Evolutionary conservation across 2,888 invertebrate species (phyloP).

Genomic region (Leptopilina myrica): DNA sequence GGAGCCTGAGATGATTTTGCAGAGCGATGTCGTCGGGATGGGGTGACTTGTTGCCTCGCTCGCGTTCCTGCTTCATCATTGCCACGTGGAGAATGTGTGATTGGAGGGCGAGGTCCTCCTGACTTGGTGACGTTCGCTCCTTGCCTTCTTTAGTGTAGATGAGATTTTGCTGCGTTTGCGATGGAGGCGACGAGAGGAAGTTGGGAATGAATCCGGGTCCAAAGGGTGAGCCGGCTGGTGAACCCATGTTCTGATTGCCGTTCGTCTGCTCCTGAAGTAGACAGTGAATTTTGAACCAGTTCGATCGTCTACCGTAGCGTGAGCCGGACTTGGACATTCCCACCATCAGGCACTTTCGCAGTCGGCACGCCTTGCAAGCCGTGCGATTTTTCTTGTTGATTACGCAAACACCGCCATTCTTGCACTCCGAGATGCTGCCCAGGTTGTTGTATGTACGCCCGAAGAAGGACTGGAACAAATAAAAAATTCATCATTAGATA

Average conservation of each 20-base stretch:
- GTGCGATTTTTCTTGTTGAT: constrained; percentile 96
- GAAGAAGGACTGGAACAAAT: constrained; percentile 87
- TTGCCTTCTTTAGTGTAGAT: constrained; percentile 64
- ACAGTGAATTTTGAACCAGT: constrained; percentile 97
- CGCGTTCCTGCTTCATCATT: constrained; percentile 71
- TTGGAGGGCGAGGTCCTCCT: constrained; percentile 70
- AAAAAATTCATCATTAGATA: constrained; percentile 17
- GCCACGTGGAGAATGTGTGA: constrained; percentile 71
- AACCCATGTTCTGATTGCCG: constrained; percentile 56
- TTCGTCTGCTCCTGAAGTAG: constrained; percentile 85
- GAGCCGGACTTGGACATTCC: constrained; percentile 96
- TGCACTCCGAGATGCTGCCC: constrained; percentile 93
- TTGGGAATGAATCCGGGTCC: constrained; percentile 65
- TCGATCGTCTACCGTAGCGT: constrained; percentile 91
- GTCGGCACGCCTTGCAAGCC: constrained; percentile 92
- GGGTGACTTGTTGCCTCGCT: constrained; percentile 69
- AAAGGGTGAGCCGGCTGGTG: constrained; percentile 61
- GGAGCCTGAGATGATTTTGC: constrained; percentile 69
- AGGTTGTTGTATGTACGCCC: constrained; percentile 94
- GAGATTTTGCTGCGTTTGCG: constrained; percentile 59
- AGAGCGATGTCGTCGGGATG: constrained; percentile 71
- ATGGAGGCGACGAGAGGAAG: constrained; percentile 64
- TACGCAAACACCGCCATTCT: constrained; percentile 93
- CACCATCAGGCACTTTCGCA: constrained; percentile 90
- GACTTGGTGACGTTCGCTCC: constrained; percentile 68